phyloP scores from a whole-genome alignment of 2,888 invertebrate species.

The Yponomeuta malinellus region DNA sequence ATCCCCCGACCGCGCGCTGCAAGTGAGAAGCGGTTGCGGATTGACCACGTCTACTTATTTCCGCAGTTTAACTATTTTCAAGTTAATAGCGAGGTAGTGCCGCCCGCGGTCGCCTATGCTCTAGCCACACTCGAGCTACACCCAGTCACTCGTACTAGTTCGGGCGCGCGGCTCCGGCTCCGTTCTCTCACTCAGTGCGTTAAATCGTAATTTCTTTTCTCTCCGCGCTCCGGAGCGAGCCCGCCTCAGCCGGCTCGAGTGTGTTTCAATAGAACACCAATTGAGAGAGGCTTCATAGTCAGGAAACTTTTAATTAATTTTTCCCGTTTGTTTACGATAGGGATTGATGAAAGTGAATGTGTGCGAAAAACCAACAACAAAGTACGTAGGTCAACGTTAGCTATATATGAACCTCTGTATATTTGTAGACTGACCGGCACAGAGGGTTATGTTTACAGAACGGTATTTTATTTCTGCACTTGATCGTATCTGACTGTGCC shows the following conservation, averaged over 20 bases:
- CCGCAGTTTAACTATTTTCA: too few species aligned
- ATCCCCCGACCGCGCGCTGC: neutral
- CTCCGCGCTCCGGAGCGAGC: slow-evolving; percentile 25
- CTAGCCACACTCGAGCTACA: neutral
- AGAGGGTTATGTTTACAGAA: too few species aligned
- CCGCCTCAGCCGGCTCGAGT: slow-evolving; percentile 26
- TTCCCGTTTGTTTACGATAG: neutral
- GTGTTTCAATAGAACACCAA: slow-evolving; percentile 29
- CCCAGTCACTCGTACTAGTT: neutral
- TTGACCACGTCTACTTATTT: neutral
- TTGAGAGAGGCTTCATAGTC: neutral
- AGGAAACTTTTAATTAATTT: neutral
- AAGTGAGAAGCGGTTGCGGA: neutral
- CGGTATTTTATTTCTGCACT: too few species aligned
- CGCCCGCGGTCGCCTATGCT: neutral
- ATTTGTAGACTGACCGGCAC: too few species aligned
- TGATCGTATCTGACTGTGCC: too few species aligned
- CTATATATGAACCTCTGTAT: too few species aligned
- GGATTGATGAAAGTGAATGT: neutral
- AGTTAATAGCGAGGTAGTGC: neutral
- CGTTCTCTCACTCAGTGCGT: slow-evolving; percentile 34
- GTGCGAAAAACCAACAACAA: neutral
- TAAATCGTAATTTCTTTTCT: slow-evolving; percentile 32
- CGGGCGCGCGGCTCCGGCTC: neutral
- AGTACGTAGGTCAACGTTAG: too few species aligned